Conservation (phyloP, 2,888 invertebrate species). For the Deroplatys truncata region DNA sequence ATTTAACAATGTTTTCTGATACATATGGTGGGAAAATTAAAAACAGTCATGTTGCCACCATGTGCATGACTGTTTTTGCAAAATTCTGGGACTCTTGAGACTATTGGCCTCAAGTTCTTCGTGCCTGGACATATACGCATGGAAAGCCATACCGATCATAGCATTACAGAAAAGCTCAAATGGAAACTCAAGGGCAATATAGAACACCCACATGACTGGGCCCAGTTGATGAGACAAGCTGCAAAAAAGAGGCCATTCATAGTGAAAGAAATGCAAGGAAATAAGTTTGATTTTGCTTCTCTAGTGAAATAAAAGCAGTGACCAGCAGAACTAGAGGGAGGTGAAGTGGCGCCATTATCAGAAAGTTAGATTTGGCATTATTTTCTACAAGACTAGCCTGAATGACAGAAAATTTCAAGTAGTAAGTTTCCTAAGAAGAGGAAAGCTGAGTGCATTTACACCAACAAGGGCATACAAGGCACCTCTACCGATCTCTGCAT, state of each 20-base stretch:
- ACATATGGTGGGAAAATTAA: background rate
- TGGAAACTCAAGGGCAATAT: slow-evolving; percentile 2
- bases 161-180: background rate
- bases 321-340: too few relatives aligned
- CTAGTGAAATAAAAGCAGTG: background rate
- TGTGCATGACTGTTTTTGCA: background rate
- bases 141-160: background rate
- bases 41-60: background rate
- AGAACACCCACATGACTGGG: slow-evolving; percentile 20
- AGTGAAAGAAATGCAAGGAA: slow-evolving; percentile 12
- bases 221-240: slow-evolving; percentile 4
- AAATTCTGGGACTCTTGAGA: background rate
- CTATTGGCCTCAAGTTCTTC: background rate
- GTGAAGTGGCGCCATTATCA: too few relatives aligned
- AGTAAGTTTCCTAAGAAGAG: too few relatives aligned
- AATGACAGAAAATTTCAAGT: too few relatives aligned
- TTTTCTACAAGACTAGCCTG: too few relatives aligned
- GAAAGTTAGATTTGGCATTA: too few relatives aligned
- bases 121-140: background rate
- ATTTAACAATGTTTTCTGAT: background rate
- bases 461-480: too few relatives aligned
- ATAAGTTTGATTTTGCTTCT: slow-evolving; percentile 3
- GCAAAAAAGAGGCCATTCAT: slow-evolving; percentile 13
- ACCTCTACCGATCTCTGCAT: too few relatives aligned
- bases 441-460: too few relatives aligned